Evolutionary conservation across 1,140 invertebrate genomes (phyloP), one percentile per base, ranked within the genome.

Genomic region (Lordiphosa stackelbergi): DNA sequence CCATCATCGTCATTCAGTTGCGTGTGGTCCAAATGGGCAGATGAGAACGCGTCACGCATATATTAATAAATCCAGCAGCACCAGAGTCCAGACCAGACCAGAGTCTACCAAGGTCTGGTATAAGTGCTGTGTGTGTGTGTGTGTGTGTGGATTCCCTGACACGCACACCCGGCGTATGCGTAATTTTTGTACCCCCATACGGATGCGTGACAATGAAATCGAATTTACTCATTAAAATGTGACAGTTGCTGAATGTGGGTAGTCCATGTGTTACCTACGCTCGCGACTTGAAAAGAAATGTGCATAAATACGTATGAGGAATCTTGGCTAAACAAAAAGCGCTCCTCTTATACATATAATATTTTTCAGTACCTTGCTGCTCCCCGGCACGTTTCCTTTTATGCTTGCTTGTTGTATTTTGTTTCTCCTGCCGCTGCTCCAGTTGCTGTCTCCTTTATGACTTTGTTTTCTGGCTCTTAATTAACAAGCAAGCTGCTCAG

Each of bases 211-310:
- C 77, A 81, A 77, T 77, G 77, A 72, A 77, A 77, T 81, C 69
- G 77, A 81, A 81, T 83, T 81, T 77, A 55, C 78, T 83, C 75
- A 83, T 83, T 81, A 72, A 62, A 81, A 69, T 62, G 62, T 51
- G 63, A 64, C 61, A 81, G 56, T 66, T 68, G 58, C 31, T 16
- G 12, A 10, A 24, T 31, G 37, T 36, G 45, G 12, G 10, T 7
- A 24, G 19, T 12, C 12, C 19, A 8, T 8, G 52, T 41, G 34
- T 46, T 46, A 38, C 12, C 43, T 64, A 24, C 16, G 4, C 35
- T 42, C 19, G 34, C n/a, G 36, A 49, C 5, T 5, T 53, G 24
- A 46, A 46, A 46, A 31, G 24, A 12, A 7, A 54, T 24, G 35
- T 55, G 43, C 41, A 53, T 51, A 61, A 42, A 61, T 42, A 51